These are phyloP conservation scores for Lissocephala sabroskyi DNA, from an alignment of 2,888 invertebrate genomes.

Conservation along the genomic window DNA sequence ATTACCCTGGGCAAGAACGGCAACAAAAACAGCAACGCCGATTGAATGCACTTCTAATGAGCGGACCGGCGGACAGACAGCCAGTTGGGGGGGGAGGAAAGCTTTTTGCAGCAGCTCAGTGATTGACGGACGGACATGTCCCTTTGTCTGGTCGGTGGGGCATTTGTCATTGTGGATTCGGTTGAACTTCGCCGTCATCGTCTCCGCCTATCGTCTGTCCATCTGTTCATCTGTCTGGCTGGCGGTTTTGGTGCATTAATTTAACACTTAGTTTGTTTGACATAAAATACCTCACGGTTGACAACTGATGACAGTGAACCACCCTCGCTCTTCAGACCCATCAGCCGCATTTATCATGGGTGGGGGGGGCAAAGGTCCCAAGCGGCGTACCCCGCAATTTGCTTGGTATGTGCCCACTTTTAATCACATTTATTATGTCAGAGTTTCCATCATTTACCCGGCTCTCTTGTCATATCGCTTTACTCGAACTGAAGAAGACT, in stretches of 20 bases:
- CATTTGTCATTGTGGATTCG: not conserved
- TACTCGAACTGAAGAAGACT: too few relatives aligned
- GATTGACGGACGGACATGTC: not conserved
- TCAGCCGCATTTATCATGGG: too few relatives aligned
- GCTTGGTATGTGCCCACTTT: not conserved
- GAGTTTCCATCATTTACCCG: too few relatives aligned
- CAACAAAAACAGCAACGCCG: slow-evolving; percentile 1
- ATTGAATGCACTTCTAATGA: slow-evolving; percentile 23
- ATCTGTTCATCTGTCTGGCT: too few relatives aligned
- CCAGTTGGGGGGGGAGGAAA: not conserved
- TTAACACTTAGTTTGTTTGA: slow-evolving; percentile 53
- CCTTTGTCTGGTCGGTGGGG: too few relatives aligned
- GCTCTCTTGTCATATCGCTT: too few relatives aligned
- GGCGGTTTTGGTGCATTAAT: too few relatives aligned
- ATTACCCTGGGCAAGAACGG: not conserved
- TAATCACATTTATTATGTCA: not conserved
- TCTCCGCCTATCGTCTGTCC: not conserved
- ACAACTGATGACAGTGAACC: slow-evolving; percentile 64
- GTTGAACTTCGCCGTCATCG: not conserved
- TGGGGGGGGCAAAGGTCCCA: too few relatives aligned
- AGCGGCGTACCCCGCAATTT: too few relatives aligned
- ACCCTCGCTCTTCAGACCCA: too few relatives aligned
- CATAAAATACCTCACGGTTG: slow-evolving; percentile 51
- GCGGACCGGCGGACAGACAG: slow-evolving; percentile 4
- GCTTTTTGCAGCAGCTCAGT: not conserved